Evolutionary conservation across 2,113 vertebrate species (phyloP).

Genomic region (Percina caprodes): DNA sequence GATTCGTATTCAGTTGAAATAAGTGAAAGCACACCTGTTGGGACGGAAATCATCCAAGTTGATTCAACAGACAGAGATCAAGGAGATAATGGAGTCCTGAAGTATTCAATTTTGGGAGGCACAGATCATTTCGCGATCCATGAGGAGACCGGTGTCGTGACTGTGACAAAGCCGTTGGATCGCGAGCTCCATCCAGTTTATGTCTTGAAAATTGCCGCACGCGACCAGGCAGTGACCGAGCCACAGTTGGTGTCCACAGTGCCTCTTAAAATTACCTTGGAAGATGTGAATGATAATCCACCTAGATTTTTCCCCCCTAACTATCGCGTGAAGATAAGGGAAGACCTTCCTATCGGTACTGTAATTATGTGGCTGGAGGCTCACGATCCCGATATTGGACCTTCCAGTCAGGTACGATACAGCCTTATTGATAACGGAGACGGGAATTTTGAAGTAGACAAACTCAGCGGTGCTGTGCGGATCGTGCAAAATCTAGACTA

Average conservation of each 20-base stretch:
- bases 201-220: slow-evolving; percentile 90
- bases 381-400: slow-evolving; percentile 91
- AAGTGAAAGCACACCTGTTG: slow-evolving; percentile 86
- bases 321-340: slow-evolving; percentile 92
- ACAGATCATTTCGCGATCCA: slow-evolving; percentile 91
- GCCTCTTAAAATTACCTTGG: slow-evolving; percentile 89
- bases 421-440: slow-evolving; percentile 92
- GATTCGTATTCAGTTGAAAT: slow-evolving; percentile 93
- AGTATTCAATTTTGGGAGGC: slow-evolving; percentile 92
- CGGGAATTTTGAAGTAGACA: slow-evolving; percentile 94
- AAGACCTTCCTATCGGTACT: slow-evolving; percentile 95
- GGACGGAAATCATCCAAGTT: slow-evolving; percentile 93
- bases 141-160: slow-evolving; percentile 88
- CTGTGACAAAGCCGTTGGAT: slow-evolving; percentile 86
- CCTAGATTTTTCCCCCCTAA: slow-evolving; percentile 93
- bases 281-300: slow-evolving; percentile 96
- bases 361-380: slow-evolving; percentile 95
- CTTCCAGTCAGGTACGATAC: slow-evolving; percentile 94
- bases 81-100: slow-evolving; percentile 89
- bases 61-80: slow-evolving; percentile 93
- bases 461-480: slow-evolving; percentile 93
- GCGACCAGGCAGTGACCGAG: slow-evolving; percentile 89
- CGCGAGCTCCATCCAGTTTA: slow-evolving; percentile 87
- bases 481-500: slow-evolving; percentile 93
- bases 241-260: slow-evolving; percentile 90